phyloP scores from a whole-genome alignment of 2,113 vertebrate species.

The Cromileptes altivelis region DNA sequence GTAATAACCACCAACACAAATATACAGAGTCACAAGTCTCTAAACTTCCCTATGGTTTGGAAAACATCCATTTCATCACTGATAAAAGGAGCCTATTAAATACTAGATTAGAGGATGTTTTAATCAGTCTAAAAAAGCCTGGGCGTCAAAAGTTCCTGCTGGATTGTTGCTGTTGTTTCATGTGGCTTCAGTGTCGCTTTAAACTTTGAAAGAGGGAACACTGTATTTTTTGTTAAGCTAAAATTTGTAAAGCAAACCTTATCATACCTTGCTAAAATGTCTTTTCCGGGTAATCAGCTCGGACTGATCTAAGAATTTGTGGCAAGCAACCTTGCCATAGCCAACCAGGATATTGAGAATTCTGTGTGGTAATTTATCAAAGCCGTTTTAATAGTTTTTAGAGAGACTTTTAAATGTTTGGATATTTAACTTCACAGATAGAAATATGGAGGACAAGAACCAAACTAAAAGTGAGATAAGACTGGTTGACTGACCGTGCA shows the following conservation, averaged over 20 bases:
- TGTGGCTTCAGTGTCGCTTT: neutral
- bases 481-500: slow-evolving; percentile 72
- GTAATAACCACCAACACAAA: slow-evolving; percentile 60
- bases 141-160: neutral
- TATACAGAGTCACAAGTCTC: neutral
- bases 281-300: neutral
- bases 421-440: neutral
- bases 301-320: neutral
- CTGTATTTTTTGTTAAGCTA: neutral
- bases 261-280: neutral
- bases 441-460: slow-evolving; percentile 16
- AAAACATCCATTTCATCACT: slow-evolving; percentile 43
- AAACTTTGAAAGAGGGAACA: neutral
- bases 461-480: slow-evolving; percentile 60
- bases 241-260: neutral
- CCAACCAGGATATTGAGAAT: neutral
- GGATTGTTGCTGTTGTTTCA: neutral
- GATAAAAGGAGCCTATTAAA: slow-evolving; percentile 18
- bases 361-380: no score
- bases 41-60: slow-evolving; percentile 29
- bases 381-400: neutral
- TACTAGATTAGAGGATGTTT: neutral
- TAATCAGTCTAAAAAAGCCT: neutral
- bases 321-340: no score
- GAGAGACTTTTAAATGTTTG: neutral